Percentiles rank a stretch among this genome's conserved stretches.
phyloP scores from a whole-genome alignment of 2,888 invertebrate species.

The Metellina segmentata region DNA sequence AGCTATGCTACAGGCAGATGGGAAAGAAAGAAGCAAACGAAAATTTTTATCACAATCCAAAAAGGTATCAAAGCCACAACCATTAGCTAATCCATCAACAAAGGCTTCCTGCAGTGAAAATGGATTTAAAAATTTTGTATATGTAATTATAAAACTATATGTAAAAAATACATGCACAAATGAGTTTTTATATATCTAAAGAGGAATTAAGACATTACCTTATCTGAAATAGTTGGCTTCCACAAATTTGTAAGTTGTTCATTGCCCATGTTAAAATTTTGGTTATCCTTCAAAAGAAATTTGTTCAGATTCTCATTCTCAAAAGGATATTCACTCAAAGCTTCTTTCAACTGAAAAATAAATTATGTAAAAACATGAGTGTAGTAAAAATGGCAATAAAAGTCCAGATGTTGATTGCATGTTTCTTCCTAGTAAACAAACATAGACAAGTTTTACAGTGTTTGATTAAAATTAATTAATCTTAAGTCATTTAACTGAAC shows the following conservation, averaged over 20 bases:
- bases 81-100: conserved; percentile 63
- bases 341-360: background rate
- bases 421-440: no score
- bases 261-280: background rate
- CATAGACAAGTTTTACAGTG: no score
- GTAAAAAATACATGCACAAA: background rate
- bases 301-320: background rate
- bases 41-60: conserved; percentile 55
- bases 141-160: background rate
- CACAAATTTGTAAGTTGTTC: background rate
- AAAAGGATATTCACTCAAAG: background rate
- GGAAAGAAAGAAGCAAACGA: conserved; percentile 37
- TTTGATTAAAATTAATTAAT: no score
- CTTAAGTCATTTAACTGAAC: no score
- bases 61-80: conserved; percentile 47
- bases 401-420: no score
- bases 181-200: background rate
- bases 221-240: background rate
- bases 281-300: background rate
- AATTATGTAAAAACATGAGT: background rate
- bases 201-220: background rate
- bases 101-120: conserved; percentile 52
- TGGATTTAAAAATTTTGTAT: background rate
- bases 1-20: conserved; percentile 19
- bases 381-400: background rate